phyloP scores from a whole-genome alignment of 2,888 invertebrate genomes.

The Taphrorychus bicolor region DNA sequence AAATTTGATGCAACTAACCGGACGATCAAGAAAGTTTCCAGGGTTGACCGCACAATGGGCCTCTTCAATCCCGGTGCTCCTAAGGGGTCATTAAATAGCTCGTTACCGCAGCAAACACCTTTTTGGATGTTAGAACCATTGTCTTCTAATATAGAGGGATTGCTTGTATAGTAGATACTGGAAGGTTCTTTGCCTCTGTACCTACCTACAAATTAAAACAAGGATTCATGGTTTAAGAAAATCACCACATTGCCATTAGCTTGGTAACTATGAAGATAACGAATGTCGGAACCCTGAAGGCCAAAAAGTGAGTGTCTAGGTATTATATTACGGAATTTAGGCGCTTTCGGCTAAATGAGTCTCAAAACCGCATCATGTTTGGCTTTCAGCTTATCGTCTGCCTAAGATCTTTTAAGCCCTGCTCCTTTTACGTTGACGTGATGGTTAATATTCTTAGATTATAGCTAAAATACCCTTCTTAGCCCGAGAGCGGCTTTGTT shows the following conservation, averaged over 20 bases:
- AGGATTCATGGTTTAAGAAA: background rate
- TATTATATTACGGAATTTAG: conserved; percentile 18
- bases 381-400: conserved; percentile 17
- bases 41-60: conserved; percentile 19
- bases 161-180: too few species aligned
- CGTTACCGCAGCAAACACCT: conserved; percentile 16
- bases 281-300: background rate
- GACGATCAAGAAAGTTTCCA: background rate
- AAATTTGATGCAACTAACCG: background rate
- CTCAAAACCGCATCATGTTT: conserved; percentile 13
- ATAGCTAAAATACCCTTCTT: conserved; percentile 2
- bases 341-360: conserved; percentile 19
- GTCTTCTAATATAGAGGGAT: too few species aligned
- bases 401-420: conserved; percentile 23
- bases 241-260: background rate
- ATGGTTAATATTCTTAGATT: conserved; percentile 20
- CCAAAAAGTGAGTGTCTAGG: background rate
- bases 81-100: conserved; percentile 23
- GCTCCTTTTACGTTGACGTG: conserved; percentile 10
- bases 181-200: too few species aligned
- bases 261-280: too few species aligned
- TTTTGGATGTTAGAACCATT: conserved; percentile 12
- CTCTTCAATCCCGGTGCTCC: conserved; percentile 17
- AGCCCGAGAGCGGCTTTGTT: conserved; percentile 4
- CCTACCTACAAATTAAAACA: background rate